Conservation (phyloP, 1,140 invertebrate species). For the Drosophila jambulina region DNA sequence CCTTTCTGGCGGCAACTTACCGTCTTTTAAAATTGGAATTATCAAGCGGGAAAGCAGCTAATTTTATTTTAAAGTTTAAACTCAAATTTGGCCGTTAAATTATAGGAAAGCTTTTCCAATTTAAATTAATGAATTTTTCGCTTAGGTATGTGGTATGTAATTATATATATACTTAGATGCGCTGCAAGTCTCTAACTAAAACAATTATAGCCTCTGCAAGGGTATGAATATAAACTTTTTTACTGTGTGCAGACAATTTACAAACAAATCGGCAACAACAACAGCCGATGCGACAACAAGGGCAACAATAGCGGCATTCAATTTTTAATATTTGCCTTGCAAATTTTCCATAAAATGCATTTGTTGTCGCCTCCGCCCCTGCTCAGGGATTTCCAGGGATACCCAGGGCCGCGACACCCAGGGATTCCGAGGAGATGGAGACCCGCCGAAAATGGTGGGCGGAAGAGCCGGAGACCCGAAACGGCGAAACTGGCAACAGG, state of each 20-base stretch:
- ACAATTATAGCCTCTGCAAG: neutral
- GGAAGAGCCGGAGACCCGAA: conserved; percentile 39
- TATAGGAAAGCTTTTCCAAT: too few relatives aligned
- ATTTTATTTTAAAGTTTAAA: too few relatives aligned
- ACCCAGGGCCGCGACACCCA: neutral
- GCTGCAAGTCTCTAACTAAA: neutral
- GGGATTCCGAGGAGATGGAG: neutral
- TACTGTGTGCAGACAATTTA: conserved; percentile 21
- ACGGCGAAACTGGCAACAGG: conserved; percentile 50
- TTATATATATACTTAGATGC: too few relatives aligned
- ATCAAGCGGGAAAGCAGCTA: too few relatives aligned
- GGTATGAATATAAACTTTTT: neutral
- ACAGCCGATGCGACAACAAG: conserved; percentile 22
- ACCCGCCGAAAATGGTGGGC: conserved; percentile 18
- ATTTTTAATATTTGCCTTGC: conserved; percentile 83
- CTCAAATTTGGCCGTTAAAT: too few relatives aligned
- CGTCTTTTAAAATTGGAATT: too few relatives aligned
- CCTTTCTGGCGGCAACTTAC: too few relatives aligned
- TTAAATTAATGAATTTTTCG: too few relatives aligned
- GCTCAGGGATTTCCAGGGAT: neutral
- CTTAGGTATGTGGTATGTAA: too few relatives aligned
- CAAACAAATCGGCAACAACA: conserved; percentile 36
- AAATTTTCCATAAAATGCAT: conserved; percentile 81
- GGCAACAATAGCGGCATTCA: conserved; percentile 72
- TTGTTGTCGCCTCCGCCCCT: conserved; percentile 54